Evolutionary conservation across 30 jellyfish, hydroid and myxozoan species (phyloP), one percentile per base, ranked within the genome.

Genomic region (Turritopsis rubra): DNA sequence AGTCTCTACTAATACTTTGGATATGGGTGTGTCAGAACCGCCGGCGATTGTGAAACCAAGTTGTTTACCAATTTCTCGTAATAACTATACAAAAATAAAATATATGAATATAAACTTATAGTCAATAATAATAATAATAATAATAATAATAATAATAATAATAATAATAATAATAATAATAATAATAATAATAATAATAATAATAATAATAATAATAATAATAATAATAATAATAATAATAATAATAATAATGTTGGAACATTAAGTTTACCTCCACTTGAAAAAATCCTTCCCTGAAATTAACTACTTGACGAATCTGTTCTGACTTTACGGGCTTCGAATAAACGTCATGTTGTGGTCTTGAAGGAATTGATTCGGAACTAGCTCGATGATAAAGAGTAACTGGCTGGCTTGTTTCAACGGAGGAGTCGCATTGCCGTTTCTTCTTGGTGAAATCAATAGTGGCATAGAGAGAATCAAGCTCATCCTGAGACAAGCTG

Each of bases 11-110:
- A 84, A 80, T 26, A 94, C 88, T 18, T 85, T 66, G 9, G 89
- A 86, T 26, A 87, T 73, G 16, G 95, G 91, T 13, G 99, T 94
- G 73, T 94, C 97, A 1, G 91, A 20, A 31, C 99, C 99, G 20
- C 99, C 99, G 4, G 89, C 89, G 24, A 93, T 87, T 5, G 93
- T 80, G 72, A 93, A 85, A 24, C 99, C 99, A 80, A 93, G 96
- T 21, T 96, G 94, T 21, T 88, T 75, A n/a, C 96, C 96, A 19
- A 94, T 81, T 53, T 93, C 99, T 29, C 95, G 81, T 19, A 93
- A 89, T 25, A 93, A 89, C 99, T 93, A 78, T 30, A 85, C 0
- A 16, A 78, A 1, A 29, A 21, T 8, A 53, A 17, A 17, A 28
- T n/a, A 3, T 19, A 4, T 9, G 25, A 18, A 7, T 78, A 1